Evolutionary conservation across 2,113 vertebrate genomes (phyloP), one percentile per base, ranked within the genome.

Genomic region (Tautogolabrus adspersus): DNA sequence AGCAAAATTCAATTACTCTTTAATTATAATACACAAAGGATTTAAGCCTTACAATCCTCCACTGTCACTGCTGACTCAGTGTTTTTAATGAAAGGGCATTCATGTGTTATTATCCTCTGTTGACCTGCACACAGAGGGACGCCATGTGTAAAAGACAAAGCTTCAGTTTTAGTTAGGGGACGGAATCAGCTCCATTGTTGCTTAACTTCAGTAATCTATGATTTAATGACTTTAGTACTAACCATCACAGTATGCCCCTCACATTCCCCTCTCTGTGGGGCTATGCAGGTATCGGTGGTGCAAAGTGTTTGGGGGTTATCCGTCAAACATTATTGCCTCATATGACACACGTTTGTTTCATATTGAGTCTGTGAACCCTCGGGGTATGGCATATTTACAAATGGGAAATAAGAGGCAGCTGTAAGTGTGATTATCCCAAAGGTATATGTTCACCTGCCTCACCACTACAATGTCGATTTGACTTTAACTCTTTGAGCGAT

Each of bases 381-480:
- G 71, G 64, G 85, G 77, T 46, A 19, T 3, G 22, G 38, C 55
- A 70, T 84, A 86, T 87, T 91, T 88, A 81, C 82, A 85, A 77
- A 85, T 58, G 60, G 74, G 77, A 87, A 86, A 84, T 83, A 71
- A 76, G 38, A 87, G 10, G 74, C 55, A 81, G 77, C 55, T 54
- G 22, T 75, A 75, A 73, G 46, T 75, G 66, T 83, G 67, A 38
- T 57, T 30, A 46, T 79, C 76, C 71, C 82, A 63, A 34, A 72
- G 76, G 72, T 55, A 16, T 23, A 30, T 19, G 15, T 73, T 67
- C 22, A 19, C 80, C 38, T 0, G 3, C 26, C 16, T 18, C 30
- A 1, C 69, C 66, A 70, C n/a, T 21, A 34, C 15, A 76, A 13
- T 42, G n/a, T 2, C 59, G 37, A 54, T 59, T 37, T 61, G n/a